Evolutionary conservation across 2,888 invertebrate genomes (phyloP), one percentile per base, ranked within the genome.

Genomic region (Melanophora roralis): DNA sequence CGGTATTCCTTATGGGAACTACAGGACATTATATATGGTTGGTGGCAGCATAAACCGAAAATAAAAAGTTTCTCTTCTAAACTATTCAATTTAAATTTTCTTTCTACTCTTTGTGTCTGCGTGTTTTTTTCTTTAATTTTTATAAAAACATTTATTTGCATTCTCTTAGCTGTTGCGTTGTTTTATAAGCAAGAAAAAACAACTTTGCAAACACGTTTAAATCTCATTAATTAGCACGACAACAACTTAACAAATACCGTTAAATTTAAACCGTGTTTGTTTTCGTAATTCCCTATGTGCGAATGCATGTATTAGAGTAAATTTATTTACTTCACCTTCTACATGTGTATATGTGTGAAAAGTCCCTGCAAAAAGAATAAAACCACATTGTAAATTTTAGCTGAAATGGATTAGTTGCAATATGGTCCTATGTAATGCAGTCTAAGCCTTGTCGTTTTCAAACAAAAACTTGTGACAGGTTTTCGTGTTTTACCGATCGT

Each of bases 171-270:
- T 43, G 21, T 62, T 38, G 14, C 34, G 9, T 45, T 49, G 5
- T 65, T 36, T 47, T 47, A 36, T 16, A 32, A 40, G 32, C 43
- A 27, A 43, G 43, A 57, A 64, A 65, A 34, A 27, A 16, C 60
- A 67, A 53, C 40, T 69, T 62, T 68, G 72, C 57, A 80, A n/a
- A 80, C 76, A 80, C 80, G 80, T 80, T 76, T 80, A 73, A 80
- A 80, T 76, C 76, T 80, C 80, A 80, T 80, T 80, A 80, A 80
- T 76, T 80, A 80, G 80, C 59, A 57, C 73, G 76, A 72, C 80
- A 80, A 73, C 76, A 67, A 64, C 73, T 71, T 80, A 68, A 72
- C 72, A 76, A 76, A 80, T 68, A 76, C 76, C 62, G 43, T 45
- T 34, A 9, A 38, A 34, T 62, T 14, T 45, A 27, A 27, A 5